phyloP scores from a whole-genome alignment of 2,888 invertebrate genomes.

The Xylota segnis region DNA sequence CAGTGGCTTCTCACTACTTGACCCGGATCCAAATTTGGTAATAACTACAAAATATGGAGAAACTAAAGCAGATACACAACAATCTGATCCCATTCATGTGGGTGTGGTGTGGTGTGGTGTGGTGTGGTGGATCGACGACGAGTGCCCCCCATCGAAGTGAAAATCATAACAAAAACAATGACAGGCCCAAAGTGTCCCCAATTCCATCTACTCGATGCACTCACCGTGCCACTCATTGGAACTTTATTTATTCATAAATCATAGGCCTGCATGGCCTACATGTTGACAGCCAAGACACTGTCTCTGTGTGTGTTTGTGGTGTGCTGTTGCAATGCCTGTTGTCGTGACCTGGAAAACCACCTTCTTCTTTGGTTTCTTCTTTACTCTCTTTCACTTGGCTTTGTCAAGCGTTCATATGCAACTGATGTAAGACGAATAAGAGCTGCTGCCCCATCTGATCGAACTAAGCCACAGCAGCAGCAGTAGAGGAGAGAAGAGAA shows the following conservation, averaged over 20 bases:
- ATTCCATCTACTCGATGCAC: constrained; percentile 39
- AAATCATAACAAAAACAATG: constrained; percentile 61
- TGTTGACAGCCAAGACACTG: constrained; percentile 50
- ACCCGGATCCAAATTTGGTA: constrained; percentile 42
- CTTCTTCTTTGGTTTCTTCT: constrained; percentile 20
- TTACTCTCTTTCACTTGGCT: constrained; percentile 8
- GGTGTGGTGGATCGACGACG: background rate
- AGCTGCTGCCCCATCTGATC: constrained; percentile 44
- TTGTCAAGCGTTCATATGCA: constrained; percentile 52
- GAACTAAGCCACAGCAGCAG: constrained; percentile 27
- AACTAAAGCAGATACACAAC: constrained; percentile 2
- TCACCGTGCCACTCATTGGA: constrained; percentile 53
- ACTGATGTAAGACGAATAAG: constrained; percentile 64
- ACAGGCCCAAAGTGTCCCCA: constrained; percentile 54
- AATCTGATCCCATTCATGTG: constrained; percentile 41
- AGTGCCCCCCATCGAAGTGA: constrained; percentile 51
- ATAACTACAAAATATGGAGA: constrained; percentile 24
- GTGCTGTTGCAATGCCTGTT: constrained; percentile 14
- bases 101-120: constrained; percentile 61
- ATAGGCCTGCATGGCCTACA: constrained; percentile 67
- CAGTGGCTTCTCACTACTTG: constrained; percentile 36
- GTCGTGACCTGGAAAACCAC: constrained; percentile 62
- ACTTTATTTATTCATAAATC: constrained; percentile 73
- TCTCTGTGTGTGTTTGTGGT: background rate
- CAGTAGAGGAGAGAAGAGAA: constrained; percentile 9